These are phyloP conservation scores for Leucozona laternaria DNA, from an alignment of 2,888 invertebrate species.

Conservation along the genomic window DNA sequence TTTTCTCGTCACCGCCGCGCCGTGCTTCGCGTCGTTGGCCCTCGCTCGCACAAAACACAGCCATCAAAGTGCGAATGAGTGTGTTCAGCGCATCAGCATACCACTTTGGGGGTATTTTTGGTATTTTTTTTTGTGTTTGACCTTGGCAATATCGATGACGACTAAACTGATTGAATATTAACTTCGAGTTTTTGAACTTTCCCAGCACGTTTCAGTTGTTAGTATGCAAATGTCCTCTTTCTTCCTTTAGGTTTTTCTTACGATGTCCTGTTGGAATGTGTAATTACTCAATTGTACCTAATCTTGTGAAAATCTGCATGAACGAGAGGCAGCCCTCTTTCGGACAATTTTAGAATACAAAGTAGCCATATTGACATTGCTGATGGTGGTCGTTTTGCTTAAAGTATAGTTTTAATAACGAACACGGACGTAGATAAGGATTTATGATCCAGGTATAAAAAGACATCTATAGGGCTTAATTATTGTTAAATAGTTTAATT, in stretches of 20 bases:
- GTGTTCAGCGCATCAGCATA: constrained; percentile 2
- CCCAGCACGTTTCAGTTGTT: constrained; percentile 49
- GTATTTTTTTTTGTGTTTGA: constrained; percentile 5
- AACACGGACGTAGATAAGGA: neutral
- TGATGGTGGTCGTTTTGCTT: neutral
- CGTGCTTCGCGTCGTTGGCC: neutral
- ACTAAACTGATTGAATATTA: constrained; percentile 36
- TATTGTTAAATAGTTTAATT: constrained; percentile 4
- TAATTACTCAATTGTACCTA: constrained; percentile 65
- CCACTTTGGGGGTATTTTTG: constrained; percentile 27
- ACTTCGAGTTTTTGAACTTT: constrained; percentile 44
- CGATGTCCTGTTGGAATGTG: constrained; percentile 48
- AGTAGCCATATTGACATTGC: constrained; percentile 39
- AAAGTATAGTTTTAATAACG: neutral
- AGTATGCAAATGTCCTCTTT: constrained; percentile 62
- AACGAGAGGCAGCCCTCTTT: neutral
- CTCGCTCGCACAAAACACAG: constrained; percentile 10
- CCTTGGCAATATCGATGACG: constrained; percentile 35
- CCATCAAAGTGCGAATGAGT: neutral
- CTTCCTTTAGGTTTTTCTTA: neutral
- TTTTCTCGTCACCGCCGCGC: neutral
- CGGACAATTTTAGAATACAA: constrained; percentile 63
- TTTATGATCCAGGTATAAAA: neutral
- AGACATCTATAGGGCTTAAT: constrained; percentile 59
- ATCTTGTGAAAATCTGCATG: constrained; percentile 47